Base-by-base conservation (phyloP, 2,888 invertebrate genomes). In the Drepanosiphum platanoidis region DNA sequence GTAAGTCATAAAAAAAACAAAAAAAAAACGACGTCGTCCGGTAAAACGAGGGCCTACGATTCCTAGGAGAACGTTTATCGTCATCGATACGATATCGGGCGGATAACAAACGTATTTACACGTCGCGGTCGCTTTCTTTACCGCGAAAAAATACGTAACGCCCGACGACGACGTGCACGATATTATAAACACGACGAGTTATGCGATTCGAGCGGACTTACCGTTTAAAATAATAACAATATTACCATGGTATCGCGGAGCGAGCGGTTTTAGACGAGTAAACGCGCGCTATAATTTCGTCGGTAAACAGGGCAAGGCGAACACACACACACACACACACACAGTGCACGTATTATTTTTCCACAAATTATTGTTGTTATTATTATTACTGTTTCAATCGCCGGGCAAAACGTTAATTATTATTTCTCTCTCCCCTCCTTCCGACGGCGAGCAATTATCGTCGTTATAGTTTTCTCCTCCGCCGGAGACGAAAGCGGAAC, bases 261-360 rank as follows among this genome's bases (percentile, higher is more conserved):
- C n/a, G 36, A 75, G 61, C 34, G 34, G 18, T 61, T 30, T 39
- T 39, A 77, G 64, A 77, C 42, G 42, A 66, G n/a, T n/a, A n/a
- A n/a, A 30, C 32, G 42, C 78, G 22, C 0, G n/a, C 78, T 36
- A 27, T 77, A 61, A 77, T 78, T 78, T 78, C n/a, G 78, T 78
- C 30, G 18, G 7, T 78, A 78, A 78, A 42, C 78, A 32, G 78
- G 78, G 78, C 78, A 78, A 78, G 78, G 78, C 78, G 27, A 78
- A 78, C 78, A 30, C 66, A n/a, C n/a, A n/a, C n/a, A n/a, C n/a
- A n/a, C n/a, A n/a, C n/a, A n/a, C n/a, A n/a, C 9, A n/a, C 27
- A 9, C 46, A 39, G 18, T 30, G 11, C 11, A 39, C 22, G 18
- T 32, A 52, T 36, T 36, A 34, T 61, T 61, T 75, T 30, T 27